These are phyloP conservation scores for Oxygymnocypris stewartii DNA, from an alignment of 2,113 vertebrate species.

Conservation along the genomic window DNA sequence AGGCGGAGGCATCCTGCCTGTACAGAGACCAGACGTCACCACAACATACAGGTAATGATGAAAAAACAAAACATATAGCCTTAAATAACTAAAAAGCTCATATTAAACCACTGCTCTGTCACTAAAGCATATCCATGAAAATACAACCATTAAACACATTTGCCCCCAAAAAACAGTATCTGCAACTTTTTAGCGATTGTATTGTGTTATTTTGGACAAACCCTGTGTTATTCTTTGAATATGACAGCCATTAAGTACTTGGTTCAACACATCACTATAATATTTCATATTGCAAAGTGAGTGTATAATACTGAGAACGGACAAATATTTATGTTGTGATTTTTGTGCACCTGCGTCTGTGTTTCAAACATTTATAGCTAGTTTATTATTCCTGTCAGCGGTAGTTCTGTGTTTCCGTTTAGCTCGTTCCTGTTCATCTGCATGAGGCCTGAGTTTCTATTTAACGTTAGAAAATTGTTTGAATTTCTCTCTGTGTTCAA, in stretches of 20 bases:
- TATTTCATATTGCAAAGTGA: neutral
- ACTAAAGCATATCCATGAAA: neutral
- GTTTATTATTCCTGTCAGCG: neutral
- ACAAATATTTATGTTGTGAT: too few species aligned
- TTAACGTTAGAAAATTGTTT: neutral
- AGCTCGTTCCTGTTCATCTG: conserved; percentile 5
- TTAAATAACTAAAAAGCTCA: neutral
- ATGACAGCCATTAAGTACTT: neutral
- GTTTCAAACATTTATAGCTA: neutral
- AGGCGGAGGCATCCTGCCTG: conserved; percentile 87
- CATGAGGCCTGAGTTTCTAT: conserved; percentile 21
- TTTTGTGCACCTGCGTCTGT: neutral
- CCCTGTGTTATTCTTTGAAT: neutral
- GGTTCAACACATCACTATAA: neutral
- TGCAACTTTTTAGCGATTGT: neutral
- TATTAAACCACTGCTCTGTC: neutral
- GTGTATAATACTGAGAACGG: neutral
- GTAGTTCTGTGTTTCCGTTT: neutral
- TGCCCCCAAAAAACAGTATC: neutral
- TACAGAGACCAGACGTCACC: conserved; percentile 79
- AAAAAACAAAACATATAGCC: neutral
- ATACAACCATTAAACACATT: neutral
- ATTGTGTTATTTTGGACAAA: neutral
- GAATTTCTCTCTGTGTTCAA: neutral
- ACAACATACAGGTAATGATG: conserved; percentile 80